Percentiles rank a stretch among this genome's conserved stretches.
phyloP scores from a whole-genome alignment of 2,113 vertebrate genomes.

The Festucalex cinctus region DNA sequence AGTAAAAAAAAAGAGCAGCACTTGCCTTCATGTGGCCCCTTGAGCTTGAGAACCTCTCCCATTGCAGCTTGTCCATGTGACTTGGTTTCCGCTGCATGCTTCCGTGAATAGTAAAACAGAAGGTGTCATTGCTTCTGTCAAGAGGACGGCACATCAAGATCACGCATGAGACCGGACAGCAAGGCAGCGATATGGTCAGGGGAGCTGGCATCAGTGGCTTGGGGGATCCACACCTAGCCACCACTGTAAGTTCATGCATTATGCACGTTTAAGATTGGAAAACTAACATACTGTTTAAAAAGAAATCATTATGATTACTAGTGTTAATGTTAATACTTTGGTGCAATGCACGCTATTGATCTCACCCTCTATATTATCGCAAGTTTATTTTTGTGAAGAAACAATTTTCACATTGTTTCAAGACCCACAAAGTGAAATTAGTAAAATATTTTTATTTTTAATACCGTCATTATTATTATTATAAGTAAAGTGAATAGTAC shows the following conservation, averaged over 20 bases:
- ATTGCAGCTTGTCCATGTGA: constrained; percentile 75
- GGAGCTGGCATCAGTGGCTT: constrained; percentile 54
- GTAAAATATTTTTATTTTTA: too few species aligned
- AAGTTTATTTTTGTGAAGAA: not conserved
- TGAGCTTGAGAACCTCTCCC: constrained; percentile 46
- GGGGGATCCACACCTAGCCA: constrained; percentile 61
- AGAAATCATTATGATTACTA: not conserved
- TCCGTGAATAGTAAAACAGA: constrained; percentile 68
- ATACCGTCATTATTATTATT: too few species aligned
- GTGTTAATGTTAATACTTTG: not conserved
- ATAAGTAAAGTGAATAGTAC: too few species aligned
- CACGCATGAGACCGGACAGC: constrained; percentile 21
- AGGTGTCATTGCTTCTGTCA: constrained; percentile 27
- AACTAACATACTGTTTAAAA: not conserved
- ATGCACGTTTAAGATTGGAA: not conserved
- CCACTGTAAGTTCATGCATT: constrained; percentile 62
- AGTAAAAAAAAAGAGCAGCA: constrained; percentile 12
- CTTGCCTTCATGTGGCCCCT: constrained; percentile 51
- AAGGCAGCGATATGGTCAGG: constrained; percentile 66
- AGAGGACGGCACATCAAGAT: constrained; percentile 30
- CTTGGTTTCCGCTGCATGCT: constrained; percentile 75
- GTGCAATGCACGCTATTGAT: not conserved
- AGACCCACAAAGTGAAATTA: too few species aligned
- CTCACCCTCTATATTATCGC: not conserved
- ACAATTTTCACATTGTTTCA: too few species aligned